These are phyloP conservation scores for Rhyzopertha dominica DNA, from an alignment of 1,140 invertebrate species.

Conservation along the genomic window DNA sequence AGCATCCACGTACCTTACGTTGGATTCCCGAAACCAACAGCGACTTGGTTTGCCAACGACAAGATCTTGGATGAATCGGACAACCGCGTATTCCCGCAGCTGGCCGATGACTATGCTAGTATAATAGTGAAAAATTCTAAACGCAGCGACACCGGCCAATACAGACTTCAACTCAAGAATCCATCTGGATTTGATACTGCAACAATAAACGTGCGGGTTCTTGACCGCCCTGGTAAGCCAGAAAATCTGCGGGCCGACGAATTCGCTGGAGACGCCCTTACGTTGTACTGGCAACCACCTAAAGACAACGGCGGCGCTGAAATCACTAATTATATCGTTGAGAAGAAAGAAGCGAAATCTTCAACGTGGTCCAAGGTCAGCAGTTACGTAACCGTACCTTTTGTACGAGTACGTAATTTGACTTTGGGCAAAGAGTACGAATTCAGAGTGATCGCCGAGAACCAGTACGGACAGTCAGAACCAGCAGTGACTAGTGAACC, in stretches of 20 bases:
- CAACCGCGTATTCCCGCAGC: slow-evolving; percentile 72
- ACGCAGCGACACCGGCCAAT: slow-evolving; percentile 85
- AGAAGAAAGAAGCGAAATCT: slow-evolving; percentile 81
- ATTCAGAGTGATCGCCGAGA: slow-evolving; percentile 97
- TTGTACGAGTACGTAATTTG: slow-evolving; percentile 85
- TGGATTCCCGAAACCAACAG: slow-evolving; percentile 91
- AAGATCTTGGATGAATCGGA: slow-evolving; percentile 70
- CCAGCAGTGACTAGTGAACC: slow-evolving; percentile 82
- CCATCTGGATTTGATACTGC: slow-evolving; percentile 91
- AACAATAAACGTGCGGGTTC: slow-evolving; percentile 87
- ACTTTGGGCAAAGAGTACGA: slow-evolving; percentile 89
- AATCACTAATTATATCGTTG: slow-evolving; percentile 94
- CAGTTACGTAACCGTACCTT: slow-evolving; percentile 85
- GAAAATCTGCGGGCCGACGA: slow-evolving; percentile 86
- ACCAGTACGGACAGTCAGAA: slow-evolving; percentile 92
- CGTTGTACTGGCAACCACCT: slow-evolving; percentile 93
- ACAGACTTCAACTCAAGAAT: slow-evolving; percentile 90
- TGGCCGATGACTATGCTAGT: slow-evolving; percentile 83
- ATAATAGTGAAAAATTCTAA: slow-evolving; percentile 90
- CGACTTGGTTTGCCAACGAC: slow-evolving; percentile 87
- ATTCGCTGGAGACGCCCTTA: slow-evolving; percentile 91
- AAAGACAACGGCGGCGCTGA: slow-evolving; percentile 93
- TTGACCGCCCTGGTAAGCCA: slow-evolving; percentile 85
- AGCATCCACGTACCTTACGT: slow-evolving; percentile 92
- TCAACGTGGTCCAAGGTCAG: slow-evolving; percentile 86